These are phyloP conservation scores for Psilopsiagon aurifrons DNA, from an alignment of 2,113 vertebrate genomes.

Conservation along the genomic window DNA sequence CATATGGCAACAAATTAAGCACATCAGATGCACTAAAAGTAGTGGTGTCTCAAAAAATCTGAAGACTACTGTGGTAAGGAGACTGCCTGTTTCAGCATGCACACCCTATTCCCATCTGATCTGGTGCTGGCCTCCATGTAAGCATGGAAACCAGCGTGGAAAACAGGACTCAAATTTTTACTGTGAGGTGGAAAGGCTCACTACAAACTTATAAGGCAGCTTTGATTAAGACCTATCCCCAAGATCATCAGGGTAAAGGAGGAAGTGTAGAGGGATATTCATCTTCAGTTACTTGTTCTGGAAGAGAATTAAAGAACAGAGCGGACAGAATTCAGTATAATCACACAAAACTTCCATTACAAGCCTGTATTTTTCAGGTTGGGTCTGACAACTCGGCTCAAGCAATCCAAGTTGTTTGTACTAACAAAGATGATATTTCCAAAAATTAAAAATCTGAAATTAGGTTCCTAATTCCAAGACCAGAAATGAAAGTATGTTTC, in stretches of 20 bases:
- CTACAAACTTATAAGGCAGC: neutral
- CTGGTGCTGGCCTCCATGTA: neutral
- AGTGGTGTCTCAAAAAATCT: neutral
- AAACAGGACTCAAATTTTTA: neutral
- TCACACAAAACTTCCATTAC: neutral
- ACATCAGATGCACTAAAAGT: neutral
- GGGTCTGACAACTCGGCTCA: neutral
- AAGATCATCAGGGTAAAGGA: neutral
- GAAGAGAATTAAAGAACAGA: neutral
- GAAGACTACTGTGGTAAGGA: neutral
- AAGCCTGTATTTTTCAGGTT: neutral
- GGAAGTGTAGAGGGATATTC: neutral
- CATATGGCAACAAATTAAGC: neutral
- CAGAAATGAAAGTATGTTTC: neutral
- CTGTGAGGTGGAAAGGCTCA: neutral
- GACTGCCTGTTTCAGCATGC: neutral
- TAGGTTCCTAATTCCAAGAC: neutral
- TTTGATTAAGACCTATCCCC: neutral
- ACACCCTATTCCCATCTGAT: neutral
- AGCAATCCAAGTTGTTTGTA: neutral
- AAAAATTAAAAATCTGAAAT: neutral
- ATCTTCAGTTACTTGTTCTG: neutral
- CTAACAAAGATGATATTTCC: neutral
- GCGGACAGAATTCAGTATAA: neutral
- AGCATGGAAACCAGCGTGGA: fast-evolving